Evolutionary conservation across 2,113 vertebrate species (phyloP).

Genomic region (Microtus richardsoni): DNA sequence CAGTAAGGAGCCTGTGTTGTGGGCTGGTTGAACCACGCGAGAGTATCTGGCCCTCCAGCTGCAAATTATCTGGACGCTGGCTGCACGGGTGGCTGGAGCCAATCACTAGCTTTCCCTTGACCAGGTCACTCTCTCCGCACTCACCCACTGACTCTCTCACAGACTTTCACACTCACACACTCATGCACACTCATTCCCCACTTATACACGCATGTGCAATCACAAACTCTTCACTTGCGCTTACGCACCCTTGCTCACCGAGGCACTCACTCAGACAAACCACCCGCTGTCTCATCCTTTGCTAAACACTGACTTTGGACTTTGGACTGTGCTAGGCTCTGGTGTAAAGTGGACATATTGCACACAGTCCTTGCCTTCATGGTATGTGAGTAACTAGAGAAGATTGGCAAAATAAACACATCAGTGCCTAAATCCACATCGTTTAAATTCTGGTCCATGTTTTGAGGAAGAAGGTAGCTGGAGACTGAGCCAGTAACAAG

Average conservation of each 20-base stretch:
- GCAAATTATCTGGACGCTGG: not conserved
- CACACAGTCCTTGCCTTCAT: not conserved
- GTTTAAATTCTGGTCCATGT: not conserved
- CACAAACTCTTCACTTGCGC: not conserved
- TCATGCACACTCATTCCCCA: too few species aligned
- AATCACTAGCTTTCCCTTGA: not conserved
- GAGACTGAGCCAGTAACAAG: not conserved
- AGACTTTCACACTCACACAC: not conserved
- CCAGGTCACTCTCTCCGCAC: not conserved
- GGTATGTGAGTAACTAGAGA: not conserved
- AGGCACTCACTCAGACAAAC: not conserved
- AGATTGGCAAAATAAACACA: not conserved
- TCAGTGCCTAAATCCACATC: not conserved
- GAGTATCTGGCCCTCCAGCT: not conserved
- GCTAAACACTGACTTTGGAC: not conserved
- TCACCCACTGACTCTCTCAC: too few species aligned
- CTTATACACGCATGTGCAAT: not conserved
- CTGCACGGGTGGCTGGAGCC: too few species aligned
- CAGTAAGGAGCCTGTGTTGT: accelerated
- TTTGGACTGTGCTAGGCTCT: not conserved
- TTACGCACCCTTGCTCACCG: not conserved
- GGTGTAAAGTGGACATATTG: not conserved
- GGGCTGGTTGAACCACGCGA: not conserved
- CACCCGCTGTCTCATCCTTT: not conserved
- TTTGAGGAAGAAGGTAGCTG: not conserved